Percentiles rank a stretch among this genome's conserved stretches.
Evolutionary conservation across 2,113 vertebrate species (phyloP).

Genomic region (Orientallactaga bullata): DNA sequence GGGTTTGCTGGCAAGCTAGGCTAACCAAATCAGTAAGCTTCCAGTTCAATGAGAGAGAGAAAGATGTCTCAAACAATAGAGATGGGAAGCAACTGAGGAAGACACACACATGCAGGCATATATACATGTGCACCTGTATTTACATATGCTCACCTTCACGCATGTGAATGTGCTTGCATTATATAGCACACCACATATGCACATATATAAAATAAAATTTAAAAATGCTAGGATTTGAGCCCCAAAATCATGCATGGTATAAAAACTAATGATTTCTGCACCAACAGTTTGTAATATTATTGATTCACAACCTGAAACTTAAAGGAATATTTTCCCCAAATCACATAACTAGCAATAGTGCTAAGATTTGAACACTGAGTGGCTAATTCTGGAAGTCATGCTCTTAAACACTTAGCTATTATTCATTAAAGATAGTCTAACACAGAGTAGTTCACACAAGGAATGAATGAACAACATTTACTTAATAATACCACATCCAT

Average conservation of each 20-base stretch:
- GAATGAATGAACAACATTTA: neutral
- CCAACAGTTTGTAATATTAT: neutral
- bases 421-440: neutral
- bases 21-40: no score
- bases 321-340: neutral
- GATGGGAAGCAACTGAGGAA: no score
- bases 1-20: no score
- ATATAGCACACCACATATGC: no score
- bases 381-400: neutral
- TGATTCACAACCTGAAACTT: neutral
- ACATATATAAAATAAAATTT: no score
- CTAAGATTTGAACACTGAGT: neutral
- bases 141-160: no score
- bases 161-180: no score
- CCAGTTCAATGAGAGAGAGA: no score
- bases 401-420: neutral
- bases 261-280: neutral
- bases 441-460: neutral
- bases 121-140: no score
- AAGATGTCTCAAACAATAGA: no score
- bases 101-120: no score
- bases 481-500: neutral
- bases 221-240: neutral
- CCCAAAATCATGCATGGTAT: neutral
- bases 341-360: neutral